Evolutionary conservation across 2,113 vertebrate genomes (phyloP).

Genomic region (Nothobranchius kuhntae): DNA sequence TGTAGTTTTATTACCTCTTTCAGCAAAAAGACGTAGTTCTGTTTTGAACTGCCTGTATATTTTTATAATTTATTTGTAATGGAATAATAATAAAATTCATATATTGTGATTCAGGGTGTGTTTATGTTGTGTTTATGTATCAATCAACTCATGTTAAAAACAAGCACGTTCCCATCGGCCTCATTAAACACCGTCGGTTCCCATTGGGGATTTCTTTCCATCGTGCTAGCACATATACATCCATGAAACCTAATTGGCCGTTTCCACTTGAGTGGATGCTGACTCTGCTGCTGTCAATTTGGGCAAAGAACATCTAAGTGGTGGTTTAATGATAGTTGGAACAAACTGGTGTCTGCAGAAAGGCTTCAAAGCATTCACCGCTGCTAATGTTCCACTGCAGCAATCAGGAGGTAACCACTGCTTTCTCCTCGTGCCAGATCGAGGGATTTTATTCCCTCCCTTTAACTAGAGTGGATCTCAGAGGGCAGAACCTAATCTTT

Average conservation of each 20-base stretch:
- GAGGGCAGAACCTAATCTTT: not conserved
- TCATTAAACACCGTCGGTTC: conserved; percentile 51
- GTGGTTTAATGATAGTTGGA: conserved; percentile 15
- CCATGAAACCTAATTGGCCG: conserved; percentile 36
- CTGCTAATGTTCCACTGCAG: not conserved
- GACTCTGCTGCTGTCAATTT: conserved; percentile 33
- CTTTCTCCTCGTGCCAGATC: not conserved
- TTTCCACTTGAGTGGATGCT: conserved; percentile 5
- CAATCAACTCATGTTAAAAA: conserved; percentile 9
- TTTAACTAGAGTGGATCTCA: conserved; percentile 11
- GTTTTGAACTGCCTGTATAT: conserved; percentile 47
- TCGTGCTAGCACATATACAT: conserved; percentile 28
- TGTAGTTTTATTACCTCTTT: conserved; percentile 6
- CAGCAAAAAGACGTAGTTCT: conserved; percentile 35
- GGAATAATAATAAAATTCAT: conserved; percentile 21
- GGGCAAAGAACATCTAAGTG: conserved; percentile 21
- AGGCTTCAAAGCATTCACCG: conserved; percentile 18
- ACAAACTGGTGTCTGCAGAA: not conserved
- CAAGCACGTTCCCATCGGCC: conserved; percentile 42
- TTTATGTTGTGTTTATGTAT: not conserved
- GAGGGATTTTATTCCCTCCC: not conserved
- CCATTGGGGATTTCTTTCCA: conserved; percentile 46
- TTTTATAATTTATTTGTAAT: conserved; percentile 54
- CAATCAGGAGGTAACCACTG: not conserved
- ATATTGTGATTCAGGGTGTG: not conserved